A percentile compares a stretch with the other conserved stretches of the same genome.
phyloP scores from a whole-genome alignment of 1,140 invertebrate genomes.

The Saxidomus purpurata region DNA sequence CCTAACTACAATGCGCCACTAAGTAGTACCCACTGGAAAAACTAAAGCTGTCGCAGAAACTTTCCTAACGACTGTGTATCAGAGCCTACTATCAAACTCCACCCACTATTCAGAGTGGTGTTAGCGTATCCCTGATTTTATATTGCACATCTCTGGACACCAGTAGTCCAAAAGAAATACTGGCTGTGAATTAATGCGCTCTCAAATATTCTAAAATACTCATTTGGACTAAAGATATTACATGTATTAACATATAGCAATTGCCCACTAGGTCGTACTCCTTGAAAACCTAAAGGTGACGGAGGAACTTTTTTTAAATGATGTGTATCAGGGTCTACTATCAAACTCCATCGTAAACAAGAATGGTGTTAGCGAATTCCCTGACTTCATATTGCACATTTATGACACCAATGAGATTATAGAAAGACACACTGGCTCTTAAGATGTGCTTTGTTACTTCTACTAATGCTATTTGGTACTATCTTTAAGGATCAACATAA shows the following conservation, averaged over 20 bases:
- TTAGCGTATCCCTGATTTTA: constrained; percentile 66
- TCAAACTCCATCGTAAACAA: background rate
- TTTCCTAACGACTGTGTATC: constrained; percentile 24
- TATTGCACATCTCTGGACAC: constrained; percentile 64
- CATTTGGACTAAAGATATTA: too few species aligned
- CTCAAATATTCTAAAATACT: background rate
- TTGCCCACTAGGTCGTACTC: too few species aligned
- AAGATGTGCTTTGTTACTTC: too few species aligned
- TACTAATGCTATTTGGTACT: too few species aligned
- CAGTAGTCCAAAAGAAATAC: constrained; percentile 24
- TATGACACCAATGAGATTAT: background rate
- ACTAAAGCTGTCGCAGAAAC: too few species aligned
- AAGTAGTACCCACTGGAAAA: too few species aligned
- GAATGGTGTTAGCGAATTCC: background rate
- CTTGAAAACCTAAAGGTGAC: too few species aligned
- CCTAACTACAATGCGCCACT: too few species aligned
- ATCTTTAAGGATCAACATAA: too few species aligned
- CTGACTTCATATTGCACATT: constrained; percentile 1
- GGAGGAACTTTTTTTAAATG: too few species aligned
- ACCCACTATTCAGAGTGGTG: constrained; percentile 55
- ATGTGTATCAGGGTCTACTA: background rate
- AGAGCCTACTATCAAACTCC: constrained; percentile 71
- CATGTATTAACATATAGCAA: too few species aligned
- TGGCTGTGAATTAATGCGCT: constrained; percentile 1
- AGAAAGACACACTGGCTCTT: background rate